These are phyloP conservation scores for Drosophila phalerata DNA, from an alignment of 2,888 invertebrate genomes.

Conservation along the genomic window DNA sequence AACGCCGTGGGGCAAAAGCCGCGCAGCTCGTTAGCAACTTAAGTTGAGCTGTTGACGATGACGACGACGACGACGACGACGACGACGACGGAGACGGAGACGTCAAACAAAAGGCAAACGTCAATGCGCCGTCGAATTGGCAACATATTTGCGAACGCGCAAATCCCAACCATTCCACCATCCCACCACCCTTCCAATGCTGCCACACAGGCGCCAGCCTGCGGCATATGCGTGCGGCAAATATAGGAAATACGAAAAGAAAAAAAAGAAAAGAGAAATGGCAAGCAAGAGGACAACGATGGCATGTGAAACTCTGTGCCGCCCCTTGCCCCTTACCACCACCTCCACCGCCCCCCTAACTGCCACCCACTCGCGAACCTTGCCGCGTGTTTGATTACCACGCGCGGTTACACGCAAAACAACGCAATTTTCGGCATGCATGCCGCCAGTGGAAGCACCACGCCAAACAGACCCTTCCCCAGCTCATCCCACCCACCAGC, in stretches of 20 bases:
- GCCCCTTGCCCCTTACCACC: background rate
- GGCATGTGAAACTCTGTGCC: slow-evolving; percentile 50
- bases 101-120: slow-evolving; percentile 75
- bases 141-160: slow-evolving; percentile 83
- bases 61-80: slow-evolving; percentile 53
- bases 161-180: slow-evolving; percentile 25
- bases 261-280: background rate
- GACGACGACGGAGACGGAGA: slow-evolving; percentile 53
- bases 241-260: slow-evolving; percentile 37
- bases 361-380: slow-evolving; percentile 6
- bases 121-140: slow-evolving; percentile 79
- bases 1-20: slow-evolving; percentile 63
- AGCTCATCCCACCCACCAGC: slow-evolving; percentile 7
- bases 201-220: slow-evolving; percentile 47
- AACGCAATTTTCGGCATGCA: slow-evolving; percentile 83
- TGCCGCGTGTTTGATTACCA: slow-evolving; percentile 82
- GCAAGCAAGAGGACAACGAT: slow-evolving; percentile 30
- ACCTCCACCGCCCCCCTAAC: background rate
- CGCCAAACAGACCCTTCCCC: slow-evolving; percentile 3
- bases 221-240: slow-evolving; percentile 66
- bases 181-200: background rate
- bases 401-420: slow-evolving; percentile 85
- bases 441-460: slow-evolving; percentile 66
- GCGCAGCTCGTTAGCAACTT: slow-evolving; percentile 83
- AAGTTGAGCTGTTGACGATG: slow-evolving; percentile 76